Percentiles rank a stretch among this genome's conserved stretches.
phyloP scores from a whole-genome alignment of 2,797 vertebrate species.

The Diplodus puntazzo region DNA sequence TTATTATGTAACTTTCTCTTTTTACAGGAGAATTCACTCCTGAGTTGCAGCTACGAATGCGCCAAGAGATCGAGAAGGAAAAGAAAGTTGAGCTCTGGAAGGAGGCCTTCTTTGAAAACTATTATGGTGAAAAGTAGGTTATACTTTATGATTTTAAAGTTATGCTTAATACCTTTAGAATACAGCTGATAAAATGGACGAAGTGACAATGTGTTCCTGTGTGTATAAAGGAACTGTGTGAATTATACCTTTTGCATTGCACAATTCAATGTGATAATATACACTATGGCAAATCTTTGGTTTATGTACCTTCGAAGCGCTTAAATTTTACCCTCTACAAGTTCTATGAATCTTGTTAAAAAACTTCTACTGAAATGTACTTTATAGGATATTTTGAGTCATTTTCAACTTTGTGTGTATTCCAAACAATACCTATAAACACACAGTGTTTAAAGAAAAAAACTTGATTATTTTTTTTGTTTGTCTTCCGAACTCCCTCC shows the following conservation, averaged over 20 bases:
- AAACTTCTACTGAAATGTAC: not conserved
- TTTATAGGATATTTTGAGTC: not conserved
- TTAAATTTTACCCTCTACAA: too few species aligned
- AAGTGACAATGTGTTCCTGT: too few species aligned
- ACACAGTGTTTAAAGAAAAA: slow-evolving; percentile 1
- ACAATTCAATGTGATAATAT: too few species aligned
- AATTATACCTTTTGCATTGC: too few species aligned
- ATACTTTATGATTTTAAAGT: slow-evolving; percentile 2
- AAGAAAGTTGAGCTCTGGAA: slow-evolving; percentile 98
- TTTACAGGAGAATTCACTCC: slow-evolving; percentile 95
- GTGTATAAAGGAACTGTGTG: too few species aligned
- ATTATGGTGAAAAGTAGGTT: slow-evolving; percentile 96
- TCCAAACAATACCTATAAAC: not conserved
- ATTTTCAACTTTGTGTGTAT: not conserved
- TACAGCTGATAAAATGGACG: not conserved
- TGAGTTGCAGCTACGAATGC: slow-evolving; percentile 95
- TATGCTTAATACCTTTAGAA: not conserved
- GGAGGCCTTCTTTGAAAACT: slow-evolving; percentile 96
- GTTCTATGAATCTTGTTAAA: too few species aligned
- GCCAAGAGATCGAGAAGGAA: slow-evolving; percentile 97
- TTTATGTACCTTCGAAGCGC: too few species aligned
- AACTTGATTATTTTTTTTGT: not conserved
- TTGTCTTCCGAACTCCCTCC: not conserved
- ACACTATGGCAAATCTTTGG: too few species aligned
- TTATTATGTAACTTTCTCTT: slow-evolving; percentile 26